Evolutionary conservation across 2,888 invertebrate species (phyloP).

Genomic region (Zelleria hepariella): DNA sequence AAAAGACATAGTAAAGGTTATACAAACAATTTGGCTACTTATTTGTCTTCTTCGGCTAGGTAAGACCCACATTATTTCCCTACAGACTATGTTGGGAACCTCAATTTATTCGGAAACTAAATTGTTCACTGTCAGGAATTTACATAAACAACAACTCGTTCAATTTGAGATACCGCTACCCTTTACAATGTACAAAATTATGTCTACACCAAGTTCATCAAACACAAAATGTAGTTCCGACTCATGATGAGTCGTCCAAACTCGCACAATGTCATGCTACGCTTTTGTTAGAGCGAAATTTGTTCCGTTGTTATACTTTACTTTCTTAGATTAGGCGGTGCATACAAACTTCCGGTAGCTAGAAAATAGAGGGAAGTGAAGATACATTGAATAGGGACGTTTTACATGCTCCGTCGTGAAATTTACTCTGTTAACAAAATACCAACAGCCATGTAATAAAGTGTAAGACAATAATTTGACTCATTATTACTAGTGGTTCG

Average conservation of each 20-base stretch:
- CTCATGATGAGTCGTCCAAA: not conserved
- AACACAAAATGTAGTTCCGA: not conserved
- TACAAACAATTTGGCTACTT: no score
- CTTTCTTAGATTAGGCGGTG: not conserved
- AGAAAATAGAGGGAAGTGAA: not conserved
- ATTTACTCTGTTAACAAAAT: not conserved
- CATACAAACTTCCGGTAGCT: not conserved
- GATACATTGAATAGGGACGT: not conserved
- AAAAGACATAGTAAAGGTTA: no score
- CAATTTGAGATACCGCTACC: no score
- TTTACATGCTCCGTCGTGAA: not conserved
- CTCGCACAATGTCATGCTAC: not conserved
- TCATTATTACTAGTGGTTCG: no score
- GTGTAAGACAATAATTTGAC: no score
- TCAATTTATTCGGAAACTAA: no score
- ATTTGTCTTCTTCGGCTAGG: no score
- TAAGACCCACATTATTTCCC: no score
- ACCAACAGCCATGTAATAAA: no score
- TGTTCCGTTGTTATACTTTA: not conserved
- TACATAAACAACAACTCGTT: no score
- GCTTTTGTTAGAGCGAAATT: not conserved
- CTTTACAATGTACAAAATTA: not conserved
- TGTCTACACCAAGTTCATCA: not conserved
- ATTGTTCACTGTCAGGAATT: no score
- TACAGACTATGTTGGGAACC: no score